Evolutionary conservation across 2,888 invertebrate genomes (phyloP).

Genomic region (Synanthedon formicaeformis): DNA sequence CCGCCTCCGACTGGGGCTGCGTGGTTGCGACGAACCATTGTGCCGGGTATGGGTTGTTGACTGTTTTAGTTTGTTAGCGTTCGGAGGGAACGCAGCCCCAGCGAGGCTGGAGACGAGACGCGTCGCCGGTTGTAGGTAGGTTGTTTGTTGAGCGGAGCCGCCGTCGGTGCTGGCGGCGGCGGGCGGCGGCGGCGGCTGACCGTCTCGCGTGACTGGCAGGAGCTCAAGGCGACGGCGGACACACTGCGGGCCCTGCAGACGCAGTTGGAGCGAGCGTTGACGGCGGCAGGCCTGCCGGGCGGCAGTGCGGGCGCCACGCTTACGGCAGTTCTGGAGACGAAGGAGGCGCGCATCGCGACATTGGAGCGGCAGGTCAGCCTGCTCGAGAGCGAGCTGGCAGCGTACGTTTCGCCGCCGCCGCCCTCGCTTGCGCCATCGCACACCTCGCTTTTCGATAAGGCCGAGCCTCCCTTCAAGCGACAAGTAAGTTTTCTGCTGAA

Average conservation of each 20-base stretch:
- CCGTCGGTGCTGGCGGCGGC: constrained; percentile 27
- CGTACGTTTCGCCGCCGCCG: constrained; percentile 62
- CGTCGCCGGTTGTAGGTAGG: constrained; percentile 36
- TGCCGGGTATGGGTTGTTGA: not conserved
- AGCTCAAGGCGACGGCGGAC: constrained; percentile 87
- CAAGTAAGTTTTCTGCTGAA: constrained; percentile 89
- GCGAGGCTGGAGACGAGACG: constrained; percentile 34
- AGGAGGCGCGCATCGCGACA: constrained; percentile 88
- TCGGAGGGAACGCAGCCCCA: constrained; percentile 22
- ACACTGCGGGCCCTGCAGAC: constrained; percentile 84
- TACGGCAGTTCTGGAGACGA: constrained; percentile 84
- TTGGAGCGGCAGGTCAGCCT: constrained; percentile 87
- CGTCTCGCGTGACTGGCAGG: constrained; percentile 70
- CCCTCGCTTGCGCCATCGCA: constrained; percentile 66
- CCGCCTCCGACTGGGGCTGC: constrained; percentile 54
- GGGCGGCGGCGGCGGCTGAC: constrained; percentile 53
- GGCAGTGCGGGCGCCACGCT: constrained; percentile 74
- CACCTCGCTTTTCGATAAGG: constrained; percentile 74
- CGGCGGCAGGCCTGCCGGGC: constrained; percentile 73
- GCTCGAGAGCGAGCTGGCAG: constrained; percentile 81
- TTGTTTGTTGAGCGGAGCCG: constrained; percentile 34
- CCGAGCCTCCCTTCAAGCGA: constrained; percentile 77
- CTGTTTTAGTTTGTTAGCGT: constrained; percentile 6
- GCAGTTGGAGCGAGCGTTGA: constrained; percentile 80
- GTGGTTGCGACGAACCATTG: constrained; percentile 9